phyloP scores from a whole-genome alignment of 2,888 invertebrate species.

The Microplitis manilae region DNA sequence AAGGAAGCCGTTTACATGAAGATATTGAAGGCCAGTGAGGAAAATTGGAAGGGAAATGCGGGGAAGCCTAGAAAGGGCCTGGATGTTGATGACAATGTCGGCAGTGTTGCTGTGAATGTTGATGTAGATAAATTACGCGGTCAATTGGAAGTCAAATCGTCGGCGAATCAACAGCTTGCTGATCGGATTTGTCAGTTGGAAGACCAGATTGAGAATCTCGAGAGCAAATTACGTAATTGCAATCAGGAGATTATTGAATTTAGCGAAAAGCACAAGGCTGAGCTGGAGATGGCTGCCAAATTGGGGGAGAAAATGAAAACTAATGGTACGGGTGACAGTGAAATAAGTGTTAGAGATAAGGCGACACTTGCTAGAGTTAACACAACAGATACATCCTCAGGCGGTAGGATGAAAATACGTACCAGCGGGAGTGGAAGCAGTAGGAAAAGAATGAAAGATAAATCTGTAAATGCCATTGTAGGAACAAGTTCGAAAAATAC shows the following conservation, averaged over 20 bases:
- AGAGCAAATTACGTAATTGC: constrained; percentile 72
- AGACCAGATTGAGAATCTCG: constrained; percentile 75
- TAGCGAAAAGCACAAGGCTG: constrained; percentile 70
- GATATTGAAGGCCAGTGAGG: constrained; percentile 79
- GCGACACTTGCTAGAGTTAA: background rate
- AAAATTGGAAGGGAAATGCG: constrained; percentile 54
- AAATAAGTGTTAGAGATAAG: constrained; percentile 7
- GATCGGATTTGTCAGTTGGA: constrained; percentile 72
- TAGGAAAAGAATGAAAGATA: background rate
- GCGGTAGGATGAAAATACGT: constrained; percentile 5
- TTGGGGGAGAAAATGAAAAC: background rate
- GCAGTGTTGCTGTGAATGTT: constrained; percentile 40
- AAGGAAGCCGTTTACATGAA: constrained; percentile 80
- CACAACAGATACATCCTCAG: background rate
- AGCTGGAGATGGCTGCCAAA: background rate
- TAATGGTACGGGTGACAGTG: constrained; percentile 15
- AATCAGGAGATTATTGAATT: constrained; percentile 74
- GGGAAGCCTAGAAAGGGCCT: background rate
- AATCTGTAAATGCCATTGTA: constrained; percentile 24
- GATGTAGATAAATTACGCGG: constrained; percentile 71
- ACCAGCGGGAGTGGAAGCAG: background rate
- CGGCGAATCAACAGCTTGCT: constrained; percentile 74
- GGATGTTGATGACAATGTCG: background rate
- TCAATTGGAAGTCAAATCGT: constrained; percentile 75
- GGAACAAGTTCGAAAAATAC: constrained; percentile 19